Evolutionary conservation across 1,140 invertebrate species (phyloP).

Genomic region (Sinella curviseta): DNA sequence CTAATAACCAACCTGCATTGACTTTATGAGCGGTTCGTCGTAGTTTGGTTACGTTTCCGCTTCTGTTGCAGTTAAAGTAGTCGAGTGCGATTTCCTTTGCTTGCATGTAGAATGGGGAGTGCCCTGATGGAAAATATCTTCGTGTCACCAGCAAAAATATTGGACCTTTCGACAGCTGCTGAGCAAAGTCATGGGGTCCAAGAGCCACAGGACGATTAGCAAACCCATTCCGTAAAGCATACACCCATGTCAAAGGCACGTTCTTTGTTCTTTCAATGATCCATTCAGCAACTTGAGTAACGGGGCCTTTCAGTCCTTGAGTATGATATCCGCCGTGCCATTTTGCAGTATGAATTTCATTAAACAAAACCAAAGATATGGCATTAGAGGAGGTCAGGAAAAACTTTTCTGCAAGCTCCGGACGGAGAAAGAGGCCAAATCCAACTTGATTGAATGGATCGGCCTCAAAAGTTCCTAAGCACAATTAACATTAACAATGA

Average conservation of each 20-base stretch:
- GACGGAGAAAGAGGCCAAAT: conserved; percentile 41
- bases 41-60: conserved; percentile 46
- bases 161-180: conserved; percentile 41
- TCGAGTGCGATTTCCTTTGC: conserved; percentile 47
- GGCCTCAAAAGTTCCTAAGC: conserved; percentile 40
- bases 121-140: conserved; percentile 45
- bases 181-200: conserved; percentile 41
- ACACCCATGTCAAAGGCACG: conserved; percentile 46
- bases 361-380: conserved; percentile 49
- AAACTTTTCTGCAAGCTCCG: conserved; percentile 44
- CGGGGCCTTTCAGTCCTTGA: conserved; percentile 41
- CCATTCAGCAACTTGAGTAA: conserved; percentile 47
- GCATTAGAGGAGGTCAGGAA: conserved; percentile 41
- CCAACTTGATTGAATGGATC: conserved; percentile 49
- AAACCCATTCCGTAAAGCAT: conserved; percentile 46
- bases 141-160: conserved; percentile 47
- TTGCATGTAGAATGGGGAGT: conserved; percentile 47
- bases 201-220: conserved; percentile 43
- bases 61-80: conserved; percentile 49
- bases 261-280: conserved; percentile 40
- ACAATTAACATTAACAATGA: neutral
- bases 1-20: conserved; percentile 39
- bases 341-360: conserved; percentile 49
- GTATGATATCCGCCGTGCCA: conserved; percentile 38
- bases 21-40: conserved; percentile 44